Conservation (phyloP, 1,140 invertebrate genomes). For the Odontomachus brunneus region DNA sequence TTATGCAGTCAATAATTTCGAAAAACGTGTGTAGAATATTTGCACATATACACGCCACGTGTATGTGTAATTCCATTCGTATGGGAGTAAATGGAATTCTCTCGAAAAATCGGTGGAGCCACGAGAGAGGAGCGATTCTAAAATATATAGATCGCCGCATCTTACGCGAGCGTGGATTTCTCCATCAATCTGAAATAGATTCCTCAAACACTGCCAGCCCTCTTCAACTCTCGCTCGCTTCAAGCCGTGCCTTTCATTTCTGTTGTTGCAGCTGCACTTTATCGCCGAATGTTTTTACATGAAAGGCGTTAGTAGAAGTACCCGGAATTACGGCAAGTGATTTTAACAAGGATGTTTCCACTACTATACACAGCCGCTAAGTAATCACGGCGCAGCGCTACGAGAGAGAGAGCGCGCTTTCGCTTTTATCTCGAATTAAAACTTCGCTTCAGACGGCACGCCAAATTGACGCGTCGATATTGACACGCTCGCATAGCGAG, state of each 20-base stretch:
- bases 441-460: slow-evolving; percentile 45
- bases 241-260: slow-evolving; percentile 37
- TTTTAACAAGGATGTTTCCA: slow-evolving; percentile 55
- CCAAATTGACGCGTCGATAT: slow-evolving; percentile 45
- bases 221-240: background rate
- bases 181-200: slow-evolving; percentile 28
- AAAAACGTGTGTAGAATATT: background rate
- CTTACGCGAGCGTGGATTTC: background rate
- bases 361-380: slow-evolving; percentile 40
- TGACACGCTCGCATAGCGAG: background rate
- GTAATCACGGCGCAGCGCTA: slow-evolving; percentile 43
- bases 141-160: too few relatives aligned
- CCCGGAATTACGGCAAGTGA: slow-evolving; percentile 53
- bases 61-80: too few relatives aligned
- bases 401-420: slow-evolving; percentile 24
- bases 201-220: slow-evolving; percentile 2
- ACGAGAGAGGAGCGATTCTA: too few relatives aligned
- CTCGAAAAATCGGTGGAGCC: too few relatives aligned
- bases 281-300: slow-evolving; percentile 45
- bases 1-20: background rate
- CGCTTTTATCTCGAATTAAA: slow-evolving; percentile 74
- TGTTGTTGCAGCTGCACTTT: slow-evolving; percentile 55
- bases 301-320: slow-evolving; percentile 30
- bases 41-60: too few relatives aligned
- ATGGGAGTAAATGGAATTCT: too few relatives aligned